phyloP scores from a whole-genome alignment of 1,140 invertebrate genomes.

The Reticulitermes speratus region DNA sequence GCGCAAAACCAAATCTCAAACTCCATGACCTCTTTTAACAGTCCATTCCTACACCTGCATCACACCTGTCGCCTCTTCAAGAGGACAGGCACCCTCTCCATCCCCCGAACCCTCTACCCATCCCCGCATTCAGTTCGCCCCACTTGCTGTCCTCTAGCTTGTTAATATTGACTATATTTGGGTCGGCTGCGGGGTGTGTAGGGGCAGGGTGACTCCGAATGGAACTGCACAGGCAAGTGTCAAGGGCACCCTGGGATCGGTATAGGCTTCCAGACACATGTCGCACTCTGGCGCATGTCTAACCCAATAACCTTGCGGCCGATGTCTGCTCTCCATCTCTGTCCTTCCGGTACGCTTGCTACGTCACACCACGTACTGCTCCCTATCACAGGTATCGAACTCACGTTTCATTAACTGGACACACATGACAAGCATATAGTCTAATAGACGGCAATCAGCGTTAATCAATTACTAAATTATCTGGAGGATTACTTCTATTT shows the following conservation, averaged over 20 bases:
- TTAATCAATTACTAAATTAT: too few species aligned
- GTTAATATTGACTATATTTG: background rate
- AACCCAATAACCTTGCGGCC: conserved; percentile 16
- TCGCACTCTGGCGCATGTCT: background rate
- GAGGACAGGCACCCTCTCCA: background rate
- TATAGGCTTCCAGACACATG: background rate
- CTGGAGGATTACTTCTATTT: too few species aligned
- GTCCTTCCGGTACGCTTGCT: background rate
- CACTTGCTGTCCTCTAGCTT: background rate
- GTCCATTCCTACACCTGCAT: background rate
- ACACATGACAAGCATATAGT: too few species aligned
- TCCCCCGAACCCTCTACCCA: too few species aligned
- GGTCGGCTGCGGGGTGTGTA: background rate
- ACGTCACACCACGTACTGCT: background rate
- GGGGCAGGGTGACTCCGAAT: background rate
- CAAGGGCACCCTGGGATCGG: background rate
- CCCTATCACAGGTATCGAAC: background rate
- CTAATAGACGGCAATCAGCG: too few species aligned
- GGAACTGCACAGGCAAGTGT: background rate
- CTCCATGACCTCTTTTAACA: background rate
- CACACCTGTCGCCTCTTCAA: background rate
- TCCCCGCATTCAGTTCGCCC: too few species aligned
- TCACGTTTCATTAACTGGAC: background rate
- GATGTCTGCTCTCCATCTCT: background rate
- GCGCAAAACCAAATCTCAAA: background rate